Evolutionary conservation across 2,888 invertebrate genomes (phyloP), one percentile per base, ranked within the genome.

Genomic region (Oligia latruncula): DNA sequence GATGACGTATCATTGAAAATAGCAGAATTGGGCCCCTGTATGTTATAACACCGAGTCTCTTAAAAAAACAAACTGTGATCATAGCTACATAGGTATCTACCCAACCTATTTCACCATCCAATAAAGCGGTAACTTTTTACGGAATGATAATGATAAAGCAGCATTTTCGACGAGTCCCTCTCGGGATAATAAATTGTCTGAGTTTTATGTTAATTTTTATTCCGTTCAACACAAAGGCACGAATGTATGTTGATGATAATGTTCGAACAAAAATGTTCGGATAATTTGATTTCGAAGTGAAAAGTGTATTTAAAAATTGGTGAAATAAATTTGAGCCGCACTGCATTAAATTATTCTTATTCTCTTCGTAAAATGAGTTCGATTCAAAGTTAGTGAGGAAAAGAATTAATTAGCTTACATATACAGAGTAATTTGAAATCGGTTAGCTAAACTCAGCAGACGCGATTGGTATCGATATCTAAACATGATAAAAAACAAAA

Each of bases 191-290:
- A 71, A 87, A 77, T 81, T 70, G 46, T 74, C 65, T 17, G 75
- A 78, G 74, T 85, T 79, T 77, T 79, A 83, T 77, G 78, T 80
- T 71, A 85, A 87, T 87, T 85, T 86, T 85, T 84, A 82, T 82
- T 64, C 74, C 76, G 40, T 78, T 73, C 74, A 80, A 71, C 81
- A 80, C 76, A 85, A 82, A 87, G 46, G 74, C 23, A 43, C 8
- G 43, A 75, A 74, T 64, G n/a, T 78, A 60, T 58, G 29, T 43
- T 55, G 74, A 71, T 80, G 77, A 85, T 78, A 82, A 87, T 84
- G 73, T 82, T 75, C 46, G 60, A 86, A 77, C 75, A 81, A 80
- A 81, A 81, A 81, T 79, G 4, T 77, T 73, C 58, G 0, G 52
- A 58, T 80, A 74, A 84, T 79, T 62, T 49, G 29, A 84, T 80